Base-by-base conservation (phyloP, 2,888 invertebrate genomes). In the Lomographa bimaculata region DNA sequence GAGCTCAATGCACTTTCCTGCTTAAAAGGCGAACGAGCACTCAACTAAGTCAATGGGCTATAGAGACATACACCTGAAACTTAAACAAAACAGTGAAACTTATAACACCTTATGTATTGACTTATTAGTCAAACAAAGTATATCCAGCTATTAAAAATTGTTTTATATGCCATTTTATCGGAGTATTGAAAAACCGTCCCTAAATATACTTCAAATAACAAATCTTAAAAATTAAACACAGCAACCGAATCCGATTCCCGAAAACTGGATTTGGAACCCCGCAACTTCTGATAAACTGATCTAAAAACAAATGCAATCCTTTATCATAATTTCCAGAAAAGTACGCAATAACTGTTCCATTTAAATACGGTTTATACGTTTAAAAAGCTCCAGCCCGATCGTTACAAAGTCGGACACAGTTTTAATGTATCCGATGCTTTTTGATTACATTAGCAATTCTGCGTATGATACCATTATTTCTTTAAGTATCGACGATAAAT, bases 401-500 rank as follows among this genome's bases (percentile, higher is more conserved):
- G 23, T 39, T 44, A 44, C 41, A 48, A 46, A 53, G 43, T 46
- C 44, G 36, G 24, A 18, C 40, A 39, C 40, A 37, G 32, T 54
- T 50, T 53, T 54, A 54, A 50, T 54, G 54, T 41, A 26, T 35
- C 48, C 50, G 50, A 54, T 54, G 40, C 21, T n/a, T 14, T 41
- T 35, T 30, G 41, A 41, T 41, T 41, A 35, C 25, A 30, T 30
- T 25, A 25, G 29, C 35, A 41, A 35, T 41, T 41, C 40, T 41
- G 23, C 14, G 39, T 40, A 28, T 33, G 33, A 25, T 29, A 14
- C 27, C 32, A 37, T 43, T 43, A 28, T 14, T n/a, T 12, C 6
- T 28, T 43, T 43, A 36, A 42, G 30, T 21, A 23, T 43, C 17
- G 10, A 27, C 26, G 7, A 18, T 43, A 43, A 43, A 37, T 37